Percentiles rank a stretch among this genome's conserved stretches.
These are phyloP conservation scores for Drosophila percnosoma DNA, from an alignment of 2,888 invertebrate genomes.

Conservation along the genomic window DNA sequence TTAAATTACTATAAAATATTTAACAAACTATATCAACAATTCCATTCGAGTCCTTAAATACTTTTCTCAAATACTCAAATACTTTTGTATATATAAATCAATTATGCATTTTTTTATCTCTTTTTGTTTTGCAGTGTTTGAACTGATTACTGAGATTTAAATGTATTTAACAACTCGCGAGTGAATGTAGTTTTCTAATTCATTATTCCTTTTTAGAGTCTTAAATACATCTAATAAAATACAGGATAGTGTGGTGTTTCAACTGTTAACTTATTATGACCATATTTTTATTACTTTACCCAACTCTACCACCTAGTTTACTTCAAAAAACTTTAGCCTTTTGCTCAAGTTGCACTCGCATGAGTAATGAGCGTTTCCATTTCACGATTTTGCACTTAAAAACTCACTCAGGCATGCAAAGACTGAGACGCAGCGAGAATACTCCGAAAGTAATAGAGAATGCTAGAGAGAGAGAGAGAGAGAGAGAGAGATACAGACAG, in stretches of 20 bases:
- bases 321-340: constrained; percentile 53
- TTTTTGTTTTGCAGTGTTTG: background rate
- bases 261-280: constrained; percentile 17
- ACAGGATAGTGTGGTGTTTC: constrained; percentile 1
- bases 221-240: background rate
- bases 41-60: background rate
- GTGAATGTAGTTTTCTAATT: background rate
- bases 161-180: background rate
- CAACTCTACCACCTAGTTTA: constrained; percentile 35
- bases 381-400: constrained; percentile 61
- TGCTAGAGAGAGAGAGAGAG: background rate
- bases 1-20: background rate
- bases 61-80: background rate
- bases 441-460: constrained; percentile 1
- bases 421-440: constrained; percentile 1
- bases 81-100: background rate
- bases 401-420: constrained; percentile 49
- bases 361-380: constrained; percentile 66
- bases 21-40: background rate
- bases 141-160: background rate
- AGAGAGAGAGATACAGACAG: background rate
- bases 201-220: background rate
- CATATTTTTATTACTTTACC: constrained; percentile 12
- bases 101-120: background rate
- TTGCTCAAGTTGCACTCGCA: constrained; percentile 49